Conservation (phyloP, 2,888 invertebrate genomes). For the Melanchra persicariae region DNA sequence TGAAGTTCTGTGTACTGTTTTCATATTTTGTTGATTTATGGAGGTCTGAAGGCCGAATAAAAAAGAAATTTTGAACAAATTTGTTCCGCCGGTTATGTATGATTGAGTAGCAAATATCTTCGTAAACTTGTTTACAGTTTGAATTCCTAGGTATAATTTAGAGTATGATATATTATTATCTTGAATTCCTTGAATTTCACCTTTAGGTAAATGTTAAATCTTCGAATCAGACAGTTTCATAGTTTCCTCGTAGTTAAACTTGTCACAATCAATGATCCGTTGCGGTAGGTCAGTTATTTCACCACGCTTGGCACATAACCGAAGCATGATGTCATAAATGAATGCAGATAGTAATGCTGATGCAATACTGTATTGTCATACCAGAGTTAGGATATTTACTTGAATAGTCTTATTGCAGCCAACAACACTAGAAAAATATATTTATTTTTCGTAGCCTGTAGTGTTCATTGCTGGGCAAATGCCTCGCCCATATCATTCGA, state of each 20-base stretch:
- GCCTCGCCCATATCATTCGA: too few relatives aligned
- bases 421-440: background rate
- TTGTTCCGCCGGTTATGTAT: background rate
- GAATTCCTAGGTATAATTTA: background rate
- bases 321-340: slow-evolving; percentile 8
- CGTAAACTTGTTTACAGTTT: background rate
- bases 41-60: slow-evolving; percentile 1
- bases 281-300: slow-evolving; percentile 6
- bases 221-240: background rate
- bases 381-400: background rate
- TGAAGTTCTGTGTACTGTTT: slow-evolving; percentile 29
- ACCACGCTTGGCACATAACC: background rate
- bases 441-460: too few relatives aligned
- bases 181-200: background rate
- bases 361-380: background rate
- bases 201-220: background rate
- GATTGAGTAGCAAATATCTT: background rate
- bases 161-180: background rate
- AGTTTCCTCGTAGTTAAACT: background rate
- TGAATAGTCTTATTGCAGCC: background rate
- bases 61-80: background rate
- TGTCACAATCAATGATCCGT: background rate
- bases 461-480: too few relatives aligned
- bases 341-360: slow-evolving; percentile 5
- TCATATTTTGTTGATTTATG: slow-evolving; percentile 10